phyloP scores from a whole-genome alignment of 2,113 vertebrate species.

The Perca flavescens region DNA sequence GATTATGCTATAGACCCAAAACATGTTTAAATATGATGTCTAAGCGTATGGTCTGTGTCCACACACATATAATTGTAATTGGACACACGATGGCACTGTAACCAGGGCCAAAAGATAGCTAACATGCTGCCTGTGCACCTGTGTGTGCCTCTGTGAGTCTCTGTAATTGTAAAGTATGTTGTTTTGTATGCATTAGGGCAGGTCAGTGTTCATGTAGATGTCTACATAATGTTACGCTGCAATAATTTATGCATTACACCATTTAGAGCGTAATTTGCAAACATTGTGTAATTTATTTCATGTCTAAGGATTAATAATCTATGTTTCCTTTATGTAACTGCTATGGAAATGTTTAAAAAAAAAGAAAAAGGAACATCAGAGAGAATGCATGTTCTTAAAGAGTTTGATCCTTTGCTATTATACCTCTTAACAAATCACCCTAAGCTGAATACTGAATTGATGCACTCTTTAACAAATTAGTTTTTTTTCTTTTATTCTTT shows the following conservation, averaged over 20 bases:
- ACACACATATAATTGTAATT: slow-evolving; percentile 10
- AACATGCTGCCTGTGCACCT: not conserved
- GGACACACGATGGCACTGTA: slow-evolving; percentile 36
- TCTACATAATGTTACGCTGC: not conserved
- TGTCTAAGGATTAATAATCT: not conserved
- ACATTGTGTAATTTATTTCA: not conserved
- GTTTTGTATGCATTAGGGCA: not conserved
- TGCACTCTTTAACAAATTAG: not conserved
- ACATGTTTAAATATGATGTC: not conserved
- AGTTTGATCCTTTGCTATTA: not conserved
- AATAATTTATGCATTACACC: not conserved
- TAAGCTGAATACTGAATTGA: not conserved
- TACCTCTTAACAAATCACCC: not conserved
- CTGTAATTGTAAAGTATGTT: not conserved
- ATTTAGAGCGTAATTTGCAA: not conserved
- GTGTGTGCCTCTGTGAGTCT: not conserved
- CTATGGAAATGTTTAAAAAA: too few species aligned
- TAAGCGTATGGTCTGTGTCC: not conserved
- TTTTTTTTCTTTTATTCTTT: too few species aligned
- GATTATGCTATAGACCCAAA: not conserved
- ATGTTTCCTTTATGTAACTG: not conserved
- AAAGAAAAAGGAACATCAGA: not conserved
- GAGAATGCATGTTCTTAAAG: not conserved
- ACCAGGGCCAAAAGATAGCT: not conserved
- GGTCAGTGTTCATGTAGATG: not conserved